phyloP scores from a whole-genome alignment of 2,888 invertebrate species.

The Ecliptopera silaceata region DNA sequence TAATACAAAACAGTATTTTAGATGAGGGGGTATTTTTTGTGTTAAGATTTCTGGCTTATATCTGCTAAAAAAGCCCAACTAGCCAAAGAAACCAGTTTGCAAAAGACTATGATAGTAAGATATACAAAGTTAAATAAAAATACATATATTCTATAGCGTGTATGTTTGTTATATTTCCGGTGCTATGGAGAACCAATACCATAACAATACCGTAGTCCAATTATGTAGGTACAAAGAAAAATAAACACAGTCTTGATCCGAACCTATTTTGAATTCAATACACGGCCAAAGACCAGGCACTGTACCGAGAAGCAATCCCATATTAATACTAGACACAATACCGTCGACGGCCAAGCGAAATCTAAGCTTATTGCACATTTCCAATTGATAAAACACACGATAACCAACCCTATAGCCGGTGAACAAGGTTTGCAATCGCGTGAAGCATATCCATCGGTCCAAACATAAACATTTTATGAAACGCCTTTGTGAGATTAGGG shows the following conservation, averaged over 20 bases:
- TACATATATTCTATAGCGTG: no score
- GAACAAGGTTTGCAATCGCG: constrained; percentile 3
- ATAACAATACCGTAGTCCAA: neutral
- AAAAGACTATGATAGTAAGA: no score
- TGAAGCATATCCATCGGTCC: constrained; percentile 3
- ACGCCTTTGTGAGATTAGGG: constrained; percentile 23
- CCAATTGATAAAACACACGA: constrained; percentile 19
- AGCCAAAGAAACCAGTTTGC: no score
- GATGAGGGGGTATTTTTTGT: no score
- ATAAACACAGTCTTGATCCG: neutral
- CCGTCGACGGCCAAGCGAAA: constrained; percentile 22
- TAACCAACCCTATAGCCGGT: constrained; percentile 9
- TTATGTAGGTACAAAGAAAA: constrained; percentile 3
- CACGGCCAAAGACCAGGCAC: constrained; percentile 15
- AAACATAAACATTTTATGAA: constrained; percentile 26
- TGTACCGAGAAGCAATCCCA: constrained; percentile 32
- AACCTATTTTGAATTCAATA: constrained; percentile 25
- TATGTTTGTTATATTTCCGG: no score
- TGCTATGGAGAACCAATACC: neutral
- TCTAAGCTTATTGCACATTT: constrained; percentile 36
- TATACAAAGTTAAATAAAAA: no score
- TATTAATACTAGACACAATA: constrained; percentile 38
- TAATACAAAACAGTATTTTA: no score
- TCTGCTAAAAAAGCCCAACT: no score
- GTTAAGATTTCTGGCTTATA: no score